These are phyloP conservation scores for Yoshiicerus persimilis DNA, from an alignment of 1,140 invertebrate genomes.

Conservation along the genomic window DNA sequence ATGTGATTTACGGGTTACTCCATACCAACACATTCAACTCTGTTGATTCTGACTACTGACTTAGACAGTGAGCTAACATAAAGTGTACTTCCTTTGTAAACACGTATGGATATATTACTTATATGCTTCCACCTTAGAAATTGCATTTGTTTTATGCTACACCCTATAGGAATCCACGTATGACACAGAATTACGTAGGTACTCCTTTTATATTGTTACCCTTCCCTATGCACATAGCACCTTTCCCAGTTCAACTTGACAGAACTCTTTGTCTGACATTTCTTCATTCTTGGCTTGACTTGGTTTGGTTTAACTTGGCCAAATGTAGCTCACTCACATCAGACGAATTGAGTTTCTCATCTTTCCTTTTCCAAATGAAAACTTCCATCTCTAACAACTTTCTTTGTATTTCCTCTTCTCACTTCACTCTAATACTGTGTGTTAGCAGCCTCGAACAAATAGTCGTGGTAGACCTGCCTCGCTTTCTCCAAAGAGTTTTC, in stretches of 20 bases:
- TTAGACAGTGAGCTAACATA: neutral
- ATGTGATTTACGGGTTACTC: neutral
- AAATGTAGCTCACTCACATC: neutral
- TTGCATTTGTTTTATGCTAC: neutral
- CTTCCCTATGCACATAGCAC: no score
- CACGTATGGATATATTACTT: neutral
- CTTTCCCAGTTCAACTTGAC: neutral
- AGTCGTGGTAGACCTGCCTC: neutral
- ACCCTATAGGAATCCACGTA: neutral
- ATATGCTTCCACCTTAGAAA: neutral
- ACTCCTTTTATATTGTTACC: no score
- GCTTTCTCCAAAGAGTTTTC: neutral
- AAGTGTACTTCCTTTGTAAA: neutral
- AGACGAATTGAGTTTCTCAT: neutral
- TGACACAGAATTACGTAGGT: neutral
- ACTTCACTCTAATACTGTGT: neutral
- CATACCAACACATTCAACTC: neutral
- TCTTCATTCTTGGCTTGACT: neutral
- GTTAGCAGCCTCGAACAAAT: neutral
- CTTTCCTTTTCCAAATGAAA: conserved; percentile 21
- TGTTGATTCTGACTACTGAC: neutral
- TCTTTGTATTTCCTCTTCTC: conserved; percentile 11
- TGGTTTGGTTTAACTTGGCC: neutral
- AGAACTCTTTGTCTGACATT: neutral
- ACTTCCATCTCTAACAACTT: conserved; percentile 6